A percentile compares a stretch with the other conserved stretches of the same genome.
Evolutionary conservation across 2,113 vertebrate genomes (phyloP).

Genomic region (Lepisosteus osseus): DNA sequence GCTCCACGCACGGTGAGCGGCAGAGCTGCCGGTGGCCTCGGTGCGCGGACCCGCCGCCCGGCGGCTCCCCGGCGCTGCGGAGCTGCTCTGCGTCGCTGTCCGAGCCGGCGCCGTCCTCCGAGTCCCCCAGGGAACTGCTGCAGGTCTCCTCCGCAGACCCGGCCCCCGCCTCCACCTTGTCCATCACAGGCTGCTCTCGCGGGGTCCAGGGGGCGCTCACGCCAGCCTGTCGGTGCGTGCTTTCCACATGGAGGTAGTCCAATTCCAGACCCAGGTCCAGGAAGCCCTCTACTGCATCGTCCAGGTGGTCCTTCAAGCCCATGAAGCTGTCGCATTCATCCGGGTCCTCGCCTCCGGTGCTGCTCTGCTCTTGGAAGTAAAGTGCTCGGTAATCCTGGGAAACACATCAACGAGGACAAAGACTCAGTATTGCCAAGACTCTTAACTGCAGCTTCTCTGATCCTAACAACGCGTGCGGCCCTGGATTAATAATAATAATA

Average conservation of each 20-base stretch:
- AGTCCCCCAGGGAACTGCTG: slow-evolving; percentile 61
- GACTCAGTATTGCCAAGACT: neutral
- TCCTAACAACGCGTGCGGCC: too few species aligned
- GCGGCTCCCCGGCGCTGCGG: slow-evolving; percentile 41
- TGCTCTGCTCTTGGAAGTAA: slow-evolving; percentile 71
- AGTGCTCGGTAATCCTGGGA: slow-evolving; percentile 70
- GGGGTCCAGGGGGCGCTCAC: slow-evolving; percentile 69
- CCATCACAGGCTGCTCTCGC: slow-evolving; percentile 74
- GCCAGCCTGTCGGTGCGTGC: slow-evolving; percentile 76
- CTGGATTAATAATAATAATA: too few species aligned
- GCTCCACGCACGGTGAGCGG: slow-evolving; percentile 81
- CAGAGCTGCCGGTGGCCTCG: slow-evolving; percentile 77
- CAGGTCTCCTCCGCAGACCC: slow-evolving; percentile 59
- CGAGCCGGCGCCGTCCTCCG: slow-evolving; percentile 73
- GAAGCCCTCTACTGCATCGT: slow-evolving; percentile 64
- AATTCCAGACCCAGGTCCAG: slow-evolving; percentile 68
- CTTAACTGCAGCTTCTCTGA: too few species aligned
- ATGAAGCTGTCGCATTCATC: slow-evolving; percentile 86
- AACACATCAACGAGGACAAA: slow-evolving; percentile 38
- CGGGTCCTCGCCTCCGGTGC: slow-evolving; percentile 73
- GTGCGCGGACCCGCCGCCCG: slow-evolving; percentile 62
- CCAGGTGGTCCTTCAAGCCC: slow-evolving; percentile 94
- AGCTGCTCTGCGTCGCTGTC: slow-evolving; percentile 69
- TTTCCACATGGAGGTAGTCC: slow-evolving; percentile 83
- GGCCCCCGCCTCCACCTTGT: slow-evolving; percentile 71